Percentiles rank a stretch among this genome's conserved stretches.
Evolutionary conservation across 2,113 vertebrate species (phyloP).

Genomic region (Myiozetetes cayanensis): DNA sequence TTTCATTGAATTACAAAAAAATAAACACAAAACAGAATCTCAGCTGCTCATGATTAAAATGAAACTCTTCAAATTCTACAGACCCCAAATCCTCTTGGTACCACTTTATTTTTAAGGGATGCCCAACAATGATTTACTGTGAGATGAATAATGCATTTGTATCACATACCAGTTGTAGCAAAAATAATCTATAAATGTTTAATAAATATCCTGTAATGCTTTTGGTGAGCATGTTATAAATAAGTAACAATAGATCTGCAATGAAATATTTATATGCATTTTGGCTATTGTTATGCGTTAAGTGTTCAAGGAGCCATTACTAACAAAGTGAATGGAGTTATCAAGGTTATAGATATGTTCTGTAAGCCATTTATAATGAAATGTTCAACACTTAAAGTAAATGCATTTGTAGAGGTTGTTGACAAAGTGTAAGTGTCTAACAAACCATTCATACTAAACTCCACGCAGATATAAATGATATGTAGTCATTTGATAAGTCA

Average conservation of each 20-base stretch:
- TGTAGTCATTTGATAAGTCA: conserved; percentile 13
- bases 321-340: conserved; percentile 72
- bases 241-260: conserved; percentile 75
- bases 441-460: conserved; percentile 41
- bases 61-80: background rate
- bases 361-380: conserved; percentile 69
- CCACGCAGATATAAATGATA: conserved; percentile 28
- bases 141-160: conserved; percentile 79
- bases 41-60: background rate
- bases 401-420: conserved; percentile 53
- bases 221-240: conserved; percentile 75
- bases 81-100: conserved; percentile 24
- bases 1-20: background rate
- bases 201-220: conserved; percentile 79
- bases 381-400: conserved; percentile 52
- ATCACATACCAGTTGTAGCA: conserved; percentile 70
- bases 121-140: conserved; percentile 60
- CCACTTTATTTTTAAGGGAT: conserved; percentile 47
- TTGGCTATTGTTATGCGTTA: conserved; percentile 73
- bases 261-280: conserved; percentile 76
- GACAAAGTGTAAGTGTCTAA: conserved; percentile 48
- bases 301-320: conserved; percentile 68
- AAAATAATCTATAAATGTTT: conserved; percentile 83
- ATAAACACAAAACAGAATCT: background rate
- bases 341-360: conserved; percentile 70